Percentiles rank a stretch among this genome's conserved stretches.
phyloP scores from a whole-genome alignment of 2,888 invertebrate genomes.

The Adelognathus sp. region DNA sequence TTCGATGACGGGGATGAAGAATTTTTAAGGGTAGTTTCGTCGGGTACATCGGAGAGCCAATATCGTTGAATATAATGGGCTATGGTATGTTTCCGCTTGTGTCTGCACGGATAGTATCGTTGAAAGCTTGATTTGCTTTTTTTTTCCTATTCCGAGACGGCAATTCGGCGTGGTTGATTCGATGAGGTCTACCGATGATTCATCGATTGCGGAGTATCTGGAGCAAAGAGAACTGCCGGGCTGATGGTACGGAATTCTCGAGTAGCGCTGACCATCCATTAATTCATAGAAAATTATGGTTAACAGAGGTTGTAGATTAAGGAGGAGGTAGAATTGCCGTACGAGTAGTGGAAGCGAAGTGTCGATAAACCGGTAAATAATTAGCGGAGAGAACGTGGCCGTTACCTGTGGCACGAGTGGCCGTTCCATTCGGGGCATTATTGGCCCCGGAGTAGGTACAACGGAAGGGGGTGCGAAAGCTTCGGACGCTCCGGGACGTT shows the following conservation, averaged over 20 bases:
- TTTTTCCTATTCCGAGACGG: no score
- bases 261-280: conserved; percentile 24
- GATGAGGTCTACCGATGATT: no score
- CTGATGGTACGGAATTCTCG: background rate
- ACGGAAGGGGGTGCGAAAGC: conserved; percentile 27
- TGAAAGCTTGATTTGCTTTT: no score
- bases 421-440: conserved; percentile 64
- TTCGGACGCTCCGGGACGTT: conserved; percentile 19
- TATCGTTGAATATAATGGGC: no score
- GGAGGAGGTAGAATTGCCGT: conserved; percentile 6
- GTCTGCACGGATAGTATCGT: no score
- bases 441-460: conserved; percentile 55
- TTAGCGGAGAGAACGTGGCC: conserved; percentile 68
- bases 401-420: conserved; percentile 63
- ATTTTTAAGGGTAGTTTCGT: no score
- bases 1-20: no score
- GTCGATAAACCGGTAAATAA: conserved; percentile 74
- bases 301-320: background rate
- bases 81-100: no score
- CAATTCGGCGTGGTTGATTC: no score
- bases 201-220: no score
- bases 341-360: conserved; percentile 59
- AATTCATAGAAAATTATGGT: conserved; percentile 35
- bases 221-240: conserved; percentile 18
- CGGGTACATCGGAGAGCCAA: no score